Conservation (phyloP, 2,113 vertebrate genomes). For the Myiopsitta monachus region DNA sequence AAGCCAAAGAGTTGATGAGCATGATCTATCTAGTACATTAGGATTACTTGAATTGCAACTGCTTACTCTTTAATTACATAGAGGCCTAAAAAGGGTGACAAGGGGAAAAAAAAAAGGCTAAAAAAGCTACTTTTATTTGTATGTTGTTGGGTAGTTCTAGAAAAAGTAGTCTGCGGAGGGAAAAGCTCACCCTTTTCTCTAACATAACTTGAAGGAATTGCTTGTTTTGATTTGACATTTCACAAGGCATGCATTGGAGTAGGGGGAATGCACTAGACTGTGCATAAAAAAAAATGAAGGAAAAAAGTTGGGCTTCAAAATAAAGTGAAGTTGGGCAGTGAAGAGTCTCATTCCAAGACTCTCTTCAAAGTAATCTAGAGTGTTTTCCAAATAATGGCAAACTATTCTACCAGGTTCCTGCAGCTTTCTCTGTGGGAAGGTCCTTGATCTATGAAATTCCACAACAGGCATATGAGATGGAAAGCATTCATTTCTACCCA, state of each 20-base stretch:
- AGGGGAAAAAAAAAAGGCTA: neutral
- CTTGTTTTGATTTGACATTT: neutral
- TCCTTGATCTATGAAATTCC: neutral
- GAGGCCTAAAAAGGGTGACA: neutral
- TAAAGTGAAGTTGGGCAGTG: neutral
- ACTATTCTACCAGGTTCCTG: neutral
- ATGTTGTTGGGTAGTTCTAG: accelerated
- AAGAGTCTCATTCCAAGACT: neutral
- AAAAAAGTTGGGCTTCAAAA: neutral
- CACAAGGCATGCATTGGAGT: neutral
- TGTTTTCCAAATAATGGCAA: neutral
- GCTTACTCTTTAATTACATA: neutral
- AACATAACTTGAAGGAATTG: neutral
- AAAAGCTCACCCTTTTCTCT: neutral
- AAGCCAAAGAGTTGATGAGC: neutral
- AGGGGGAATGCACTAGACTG: neutral
- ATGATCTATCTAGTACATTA: neutral
- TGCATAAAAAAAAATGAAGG: neutral
- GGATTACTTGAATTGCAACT: neutral
- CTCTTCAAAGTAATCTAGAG: neutral
- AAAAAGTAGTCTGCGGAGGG: accelerated
- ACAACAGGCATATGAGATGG: neutral
- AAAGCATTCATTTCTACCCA: neutral
- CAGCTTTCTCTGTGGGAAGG: neutral
- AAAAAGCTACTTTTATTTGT: neutral